Conservation (phyloP, 2,888 invertebrate genomes). For the Mamestra brassicae region DNA sequence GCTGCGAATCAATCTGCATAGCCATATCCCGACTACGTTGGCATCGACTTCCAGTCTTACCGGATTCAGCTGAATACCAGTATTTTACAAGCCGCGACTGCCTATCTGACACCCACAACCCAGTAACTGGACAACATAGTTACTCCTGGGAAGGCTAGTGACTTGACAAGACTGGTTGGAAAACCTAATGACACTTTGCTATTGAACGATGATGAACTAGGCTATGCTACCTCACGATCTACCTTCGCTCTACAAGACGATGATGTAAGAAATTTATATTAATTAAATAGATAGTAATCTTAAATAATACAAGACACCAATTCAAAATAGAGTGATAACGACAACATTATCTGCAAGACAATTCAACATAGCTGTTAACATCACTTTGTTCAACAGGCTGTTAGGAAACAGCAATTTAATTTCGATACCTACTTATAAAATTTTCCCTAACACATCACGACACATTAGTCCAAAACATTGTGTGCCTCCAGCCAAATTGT, state of each 20-base stretch:
- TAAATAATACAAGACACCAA: neutral
- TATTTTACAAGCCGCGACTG: no score
- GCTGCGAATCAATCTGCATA: no score
- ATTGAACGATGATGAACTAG: no score
- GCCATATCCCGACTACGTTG: no score
- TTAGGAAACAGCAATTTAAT: slow-evolving; percentile 17
- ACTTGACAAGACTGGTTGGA: no score
- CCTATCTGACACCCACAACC: no score
- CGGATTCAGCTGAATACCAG: no score
- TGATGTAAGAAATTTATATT: neutral
- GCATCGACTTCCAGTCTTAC: no score
- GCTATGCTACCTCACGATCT: neutral
- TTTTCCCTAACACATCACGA: slow-evolving; percentile 5
- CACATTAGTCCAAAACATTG: slow-evolving; percentile 22
- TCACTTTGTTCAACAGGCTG: neutral
- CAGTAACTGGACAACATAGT: no score
- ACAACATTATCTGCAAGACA: neutral
- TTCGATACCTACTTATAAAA: neutral
- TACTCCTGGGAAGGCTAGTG: no score
- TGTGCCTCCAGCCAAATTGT: slow-evolving; percentile 21
- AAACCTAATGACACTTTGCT: no score
- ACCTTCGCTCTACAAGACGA: neutral
- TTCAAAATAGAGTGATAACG: neutral
- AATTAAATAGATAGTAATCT: no score
- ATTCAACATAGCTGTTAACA: slow-evolving; percentile 7